Conservation (phyloP, 2,797 vertebrate genomes). For the Gymnothorax reevesii region DNA sequence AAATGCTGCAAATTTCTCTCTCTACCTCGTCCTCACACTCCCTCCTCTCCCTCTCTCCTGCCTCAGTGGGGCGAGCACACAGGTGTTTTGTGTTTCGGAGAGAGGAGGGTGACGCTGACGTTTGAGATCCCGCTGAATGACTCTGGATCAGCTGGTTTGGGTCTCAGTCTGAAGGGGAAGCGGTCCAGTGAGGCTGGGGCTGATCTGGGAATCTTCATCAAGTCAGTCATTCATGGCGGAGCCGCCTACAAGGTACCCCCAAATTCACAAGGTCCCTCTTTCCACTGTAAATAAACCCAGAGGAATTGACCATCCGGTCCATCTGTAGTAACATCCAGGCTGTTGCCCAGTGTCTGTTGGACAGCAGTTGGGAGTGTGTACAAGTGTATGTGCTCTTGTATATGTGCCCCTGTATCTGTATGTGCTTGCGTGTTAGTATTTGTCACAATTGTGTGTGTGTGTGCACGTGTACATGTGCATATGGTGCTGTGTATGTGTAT, state of each 20-base stretch:
- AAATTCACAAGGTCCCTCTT: not conserved
- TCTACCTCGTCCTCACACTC: slow-evolving; percentile 16
- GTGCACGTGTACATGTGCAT: not conserved
- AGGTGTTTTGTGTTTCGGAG: slow-evolving; percentile 68
- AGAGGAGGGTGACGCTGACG: slow-evolving; percentile 87
- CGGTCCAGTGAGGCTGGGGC: slow-evolving; percentile 91
- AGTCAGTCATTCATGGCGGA: slow-evolving; percentile 94
- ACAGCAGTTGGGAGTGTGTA: slow-evolving; percentile 19
- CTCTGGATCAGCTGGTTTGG: slow-evolving; percentile 92
- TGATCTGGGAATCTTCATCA: slow-evolving; percentile 98
- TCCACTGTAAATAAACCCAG: not conserved
- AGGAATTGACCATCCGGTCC: not conserved
- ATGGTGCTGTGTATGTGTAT: not conserved
- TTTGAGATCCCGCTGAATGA: slow-evolving; percentile 96
- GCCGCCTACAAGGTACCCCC: slow-evolving; percentile 90
- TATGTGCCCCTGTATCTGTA: slow-evolving; percentile 4
- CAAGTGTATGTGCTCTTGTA: slow-evolving; percentile 38
- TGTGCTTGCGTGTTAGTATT: not conserved
- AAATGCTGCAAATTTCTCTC: not conserved
- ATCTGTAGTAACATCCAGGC: not conserved
- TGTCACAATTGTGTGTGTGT: slow-evolving; percentile 27
- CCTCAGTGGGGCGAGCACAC: slow-evolving; percentile 84
- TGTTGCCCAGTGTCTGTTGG: not conserved
- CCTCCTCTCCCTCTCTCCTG: slow-evolving; percentile 28
- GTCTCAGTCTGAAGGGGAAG: slow-evolving; percentile 96